Percentiles rank a stretch among this genome's conserved stretches.
phyloP scores from a whole-genome alignment of 2,888 invertebrate genomes.

The Caradrina clavipalpis region DNA sequence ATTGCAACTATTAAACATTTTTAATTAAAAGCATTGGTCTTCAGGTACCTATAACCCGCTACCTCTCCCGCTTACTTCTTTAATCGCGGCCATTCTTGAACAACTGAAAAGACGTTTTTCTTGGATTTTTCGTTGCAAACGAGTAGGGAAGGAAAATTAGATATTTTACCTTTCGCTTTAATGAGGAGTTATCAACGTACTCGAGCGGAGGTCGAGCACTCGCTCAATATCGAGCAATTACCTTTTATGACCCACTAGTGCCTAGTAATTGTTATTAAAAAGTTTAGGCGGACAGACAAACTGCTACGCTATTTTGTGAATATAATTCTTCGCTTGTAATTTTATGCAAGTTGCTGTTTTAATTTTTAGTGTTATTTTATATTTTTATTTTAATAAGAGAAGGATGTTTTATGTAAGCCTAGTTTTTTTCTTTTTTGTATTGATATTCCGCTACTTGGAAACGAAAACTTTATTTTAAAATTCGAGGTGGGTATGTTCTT shows the following conservation, averaged over 20 bases:
- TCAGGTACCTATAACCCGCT: not conserved
- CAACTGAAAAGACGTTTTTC: slow-evolving; percentile 76
- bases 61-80: slow-evolving; percentile 50
- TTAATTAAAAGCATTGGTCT: too few species aligned
- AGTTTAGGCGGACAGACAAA: slow-evolving; percentile 44
- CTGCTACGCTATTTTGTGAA: slow-evolving; percentile 28
- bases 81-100: slow-evolving; percentile 61
- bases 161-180: slow-evolving; percentile 78
- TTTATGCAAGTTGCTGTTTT: slow-evolving; percentile 37
- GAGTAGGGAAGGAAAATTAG: slow-evolving; percentile 81
- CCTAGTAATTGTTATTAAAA: slow-evolving; percentile 65
- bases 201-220: slow-evolving; percentile 67
- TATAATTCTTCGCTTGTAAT: slow-evolving; percentile 13
- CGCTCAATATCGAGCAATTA: slow-evolving; percentile 80
- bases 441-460: too few species aligned
- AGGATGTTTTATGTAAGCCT: not conserved
- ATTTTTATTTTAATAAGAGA: not conserved
- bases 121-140: slow-evolving; percentile 81
- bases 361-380: slow-evolving; percentile 17
- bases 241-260: slow-evolving; percentile 70
- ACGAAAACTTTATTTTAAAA: too few species aligned
- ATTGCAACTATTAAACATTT: too few species aligned
- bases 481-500: too few species aligned
- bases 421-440: too few species aligned
- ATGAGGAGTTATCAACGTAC: slow-evolving; percentile 80